phyloP scores from a whole-genome alignment of 2,888 invertebrate species.

The Xestia xanthographa region DNA sequence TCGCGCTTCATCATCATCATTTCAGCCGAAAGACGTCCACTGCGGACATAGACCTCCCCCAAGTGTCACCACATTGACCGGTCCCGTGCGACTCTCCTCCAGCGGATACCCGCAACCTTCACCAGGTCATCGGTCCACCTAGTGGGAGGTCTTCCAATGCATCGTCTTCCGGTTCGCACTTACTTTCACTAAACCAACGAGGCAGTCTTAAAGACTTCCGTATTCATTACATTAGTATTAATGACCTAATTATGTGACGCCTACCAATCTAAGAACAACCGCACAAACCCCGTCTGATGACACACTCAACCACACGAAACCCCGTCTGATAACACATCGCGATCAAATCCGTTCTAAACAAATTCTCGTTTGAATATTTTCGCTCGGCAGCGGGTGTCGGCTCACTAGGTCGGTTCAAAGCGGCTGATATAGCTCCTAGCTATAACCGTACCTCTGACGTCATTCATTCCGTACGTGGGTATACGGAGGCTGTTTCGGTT shows the following conservation, averaged over 20 bases:
- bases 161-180: no score
- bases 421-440: constrained; percentile 68
- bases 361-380: constrained; percentile 69
- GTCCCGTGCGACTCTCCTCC: no score
- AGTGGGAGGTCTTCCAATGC: no score
- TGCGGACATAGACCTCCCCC: no score
- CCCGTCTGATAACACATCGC: constrained; percentile 55
- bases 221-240: not conserved
- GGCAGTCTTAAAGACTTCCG: no score
- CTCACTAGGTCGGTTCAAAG: constrained; percentile 80
- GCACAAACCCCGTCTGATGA: constrained; percentile 37
- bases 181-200: no score
- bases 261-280: not conserved
- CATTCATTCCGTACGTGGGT: constrained; percentile 51
- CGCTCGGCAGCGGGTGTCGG: constrained; percentile 71
- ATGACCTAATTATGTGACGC: not conserved
- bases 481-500: constrained; percentile 31
- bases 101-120: no score
- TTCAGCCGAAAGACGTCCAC: no score
- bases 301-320: constrained; percentile 33
- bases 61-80: no score
- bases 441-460: constrained; percentile 74
- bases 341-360: constrained; percentile 58
- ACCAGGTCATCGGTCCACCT: no score
- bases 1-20: no score